phyloP scores from a whole-genome alignment of 2,888 invertebrate species.

The Tipula confusa region DNA sequence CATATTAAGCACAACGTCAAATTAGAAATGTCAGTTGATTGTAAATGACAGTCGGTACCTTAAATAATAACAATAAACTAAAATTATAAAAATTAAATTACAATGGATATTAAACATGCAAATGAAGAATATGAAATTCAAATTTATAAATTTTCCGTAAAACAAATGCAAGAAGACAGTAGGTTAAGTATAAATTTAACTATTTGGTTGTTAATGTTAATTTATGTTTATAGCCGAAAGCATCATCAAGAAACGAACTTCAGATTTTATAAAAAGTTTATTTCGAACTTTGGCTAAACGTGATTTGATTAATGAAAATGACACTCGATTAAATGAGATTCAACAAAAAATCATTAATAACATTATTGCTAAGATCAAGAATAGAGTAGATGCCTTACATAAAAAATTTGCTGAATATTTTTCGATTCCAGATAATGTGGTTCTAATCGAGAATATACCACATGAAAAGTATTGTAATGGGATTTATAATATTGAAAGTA shows the following conservation, averaged over 20 bases:
- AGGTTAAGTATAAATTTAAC: conserved; percentile 34
- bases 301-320: not conserved
- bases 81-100: conserved; percentile 20
- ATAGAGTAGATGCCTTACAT: conserved; percentile 37
- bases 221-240: not conserved
- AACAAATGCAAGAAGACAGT: conserved; percentile 41
- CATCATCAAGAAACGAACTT: not conserved
- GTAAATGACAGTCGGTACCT: not conserved
- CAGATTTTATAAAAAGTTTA: not conserved
- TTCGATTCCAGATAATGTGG: conserved; percentile 42
- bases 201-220: not conserved
- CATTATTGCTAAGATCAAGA: not conserved
- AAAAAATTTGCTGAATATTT: conserved; percentile 41
- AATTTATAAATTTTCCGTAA: conserved; percentile 40
- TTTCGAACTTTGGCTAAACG: not conserved
- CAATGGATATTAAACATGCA: conserved; percentile 29
- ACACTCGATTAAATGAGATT: not conserved
- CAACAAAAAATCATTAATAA: not conserved
- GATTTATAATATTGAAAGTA: conserved; percentile 31
- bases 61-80: conserved; percentile 36
- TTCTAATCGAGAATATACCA: conserved; percentile 41
- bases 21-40: not conserved
- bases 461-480: conserved; percentile 37
- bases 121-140: conserved; percentile 40
- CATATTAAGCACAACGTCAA: not conserved